Evolutionary conservation across 2,113 vertebrate genomes (phyloP).

Genomic region (Monarcha castaneiventris): DNA sequence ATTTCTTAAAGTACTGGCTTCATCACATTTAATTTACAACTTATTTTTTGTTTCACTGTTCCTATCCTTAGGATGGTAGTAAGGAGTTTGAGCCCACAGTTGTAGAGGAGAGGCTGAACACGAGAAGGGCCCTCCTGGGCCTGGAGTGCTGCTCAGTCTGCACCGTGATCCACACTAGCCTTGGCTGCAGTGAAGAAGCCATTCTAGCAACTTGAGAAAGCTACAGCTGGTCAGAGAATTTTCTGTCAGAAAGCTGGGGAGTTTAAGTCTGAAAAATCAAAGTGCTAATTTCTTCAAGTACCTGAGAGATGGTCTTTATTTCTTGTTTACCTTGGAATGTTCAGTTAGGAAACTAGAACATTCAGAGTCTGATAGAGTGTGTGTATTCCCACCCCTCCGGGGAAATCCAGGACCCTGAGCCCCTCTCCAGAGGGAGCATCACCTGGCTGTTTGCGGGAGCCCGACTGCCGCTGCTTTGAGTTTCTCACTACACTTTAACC

Average conservation of each 20-base stretch:
- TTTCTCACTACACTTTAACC: too few relatives aligned
- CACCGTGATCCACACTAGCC: rapidly evolving
- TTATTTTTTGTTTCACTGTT: not conserved
- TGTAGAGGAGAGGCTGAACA: not conserved
- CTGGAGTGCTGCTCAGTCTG: not conserved
- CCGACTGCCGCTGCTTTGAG: too few relatives aligned
- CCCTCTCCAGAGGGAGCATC: not conserved
- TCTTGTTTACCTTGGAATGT: not conserved
- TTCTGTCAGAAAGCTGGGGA: not conserved
- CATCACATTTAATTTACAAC: not conserved
- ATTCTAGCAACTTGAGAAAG: not conserved
- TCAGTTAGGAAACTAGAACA: not conserved
- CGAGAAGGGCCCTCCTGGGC: not conserved
- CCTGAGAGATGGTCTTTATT: not conserved
- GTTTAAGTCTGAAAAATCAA: not conserved
- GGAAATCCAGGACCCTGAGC: not conserved
- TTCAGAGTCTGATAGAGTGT: not conserved
- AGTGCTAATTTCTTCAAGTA: not conserved
- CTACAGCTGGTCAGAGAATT: not conserved
- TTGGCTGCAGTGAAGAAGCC: not conserved
- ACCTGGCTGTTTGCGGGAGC: too few relatives aligned
- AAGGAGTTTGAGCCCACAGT: not conserved
- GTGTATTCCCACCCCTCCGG: not conserved
- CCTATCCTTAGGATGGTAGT: not conserved
- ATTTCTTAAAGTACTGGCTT: not conserved